Evolutionary conservation across 2,888 invertebrate species (phyloP), one percentile per base, ranked within the genome.

Genomic region (Idaea aversata): DNA sequence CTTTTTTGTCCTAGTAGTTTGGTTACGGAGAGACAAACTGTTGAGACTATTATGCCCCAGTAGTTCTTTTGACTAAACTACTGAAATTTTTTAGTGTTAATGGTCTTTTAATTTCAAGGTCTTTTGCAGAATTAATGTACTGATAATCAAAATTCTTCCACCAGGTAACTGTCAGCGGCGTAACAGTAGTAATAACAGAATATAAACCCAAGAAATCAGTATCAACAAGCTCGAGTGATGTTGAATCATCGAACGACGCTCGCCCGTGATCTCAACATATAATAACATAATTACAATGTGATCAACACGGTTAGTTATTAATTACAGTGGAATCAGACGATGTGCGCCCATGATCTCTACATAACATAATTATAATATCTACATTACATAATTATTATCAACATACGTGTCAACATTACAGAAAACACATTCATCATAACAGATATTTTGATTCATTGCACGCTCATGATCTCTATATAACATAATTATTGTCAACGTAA

Each of bases 131-230:
- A 25, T 25, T 25, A 1, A 25, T 25, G 25, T 25, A 36, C 47
- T 47, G 47, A 47, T 5, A 62, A 15, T 15, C 5, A 62, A 7
- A 15, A 15, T 67, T 66, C 62, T 69, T 70, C 69, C 73, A 70
- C 61, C 86, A 93, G 93, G 93, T 93, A 77, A 99, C 99, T 62
- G 99, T 99, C 57, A 99, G 98, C 88, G 98, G 98, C 80, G 98
- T 99, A 68, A 99, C 99, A 62, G 99, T 99, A 70, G 97, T 98
- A 74, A 98, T 99, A 86, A 99, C 99, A 67, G 99, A 99, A 93
- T 99, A 97, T 88, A 97, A 97, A 87, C 97, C 97, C 75, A 97
- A 97, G 84, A 92, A 93, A 70, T 91, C 91, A 0, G 88, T 91
- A 0, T 87, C 91, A 0, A 89, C 84, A 69, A 91, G 92, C 70